phyloP scores from a whole-genome alignment of 2,888 invertebrate species.

The Octodonta nipae region DNA sequence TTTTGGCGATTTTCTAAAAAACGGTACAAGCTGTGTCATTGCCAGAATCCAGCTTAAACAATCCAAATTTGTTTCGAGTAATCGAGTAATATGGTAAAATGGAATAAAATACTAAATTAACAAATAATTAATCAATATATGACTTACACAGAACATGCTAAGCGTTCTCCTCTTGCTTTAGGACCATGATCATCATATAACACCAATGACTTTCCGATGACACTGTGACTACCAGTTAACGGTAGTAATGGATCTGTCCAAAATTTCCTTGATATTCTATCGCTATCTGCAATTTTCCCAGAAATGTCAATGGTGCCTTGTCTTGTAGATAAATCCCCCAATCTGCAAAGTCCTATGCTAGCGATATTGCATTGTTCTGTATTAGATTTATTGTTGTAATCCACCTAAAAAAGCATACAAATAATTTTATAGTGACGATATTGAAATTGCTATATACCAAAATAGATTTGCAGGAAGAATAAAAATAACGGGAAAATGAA shows the following conservation, averaged over 20 bases:
- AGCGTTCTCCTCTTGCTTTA: slow-evolving; percentile 70
- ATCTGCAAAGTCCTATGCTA: slow-evolving; percentile 48
- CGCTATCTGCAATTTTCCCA: slow-evolving; percentile 54
- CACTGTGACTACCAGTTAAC: slow-evolving; percentile 57
- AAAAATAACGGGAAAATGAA: too few species aligned
- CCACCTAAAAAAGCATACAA: slow-evolving; percentile 35
- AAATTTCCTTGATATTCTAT: slow-evolving; percentile 53
- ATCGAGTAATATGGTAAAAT: too few species aligned
- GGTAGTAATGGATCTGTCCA: slow-evolving; percentile 69
- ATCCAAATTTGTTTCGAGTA: too few species aligned
- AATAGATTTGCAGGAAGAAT: too few species aligned
- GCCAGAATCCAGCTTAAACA: too few species aligned
- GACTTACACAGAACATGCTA: slow-evolving; percentile 74
- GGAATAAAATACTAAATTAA: too few species aligned
- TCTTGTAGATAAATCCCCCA: slow-evolving; percentile 67
- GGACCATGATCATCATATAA: slow-evolving; percentile 81
- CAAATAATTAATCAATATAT: too few species aligned
- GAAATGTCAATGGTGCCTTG: slow-evolving; percentile 60
- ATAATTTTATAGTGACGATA: too few species aligned
- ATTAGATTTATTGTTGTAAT: slow-evolving; percentile 45
- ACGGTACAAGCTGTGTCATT: too few species aligned
- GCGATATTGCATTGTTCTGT: slow-evolving; percentile 44
- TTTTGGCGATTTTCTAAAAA: too few species aligned
- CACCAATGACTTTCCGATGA: slow-evolving; percentile 71
- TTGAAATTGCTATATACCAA: too few species aligned